Base-by-base conservation (phyloP, 1,140 invertebrate species). In the Dysdera silvatica region DNA sequence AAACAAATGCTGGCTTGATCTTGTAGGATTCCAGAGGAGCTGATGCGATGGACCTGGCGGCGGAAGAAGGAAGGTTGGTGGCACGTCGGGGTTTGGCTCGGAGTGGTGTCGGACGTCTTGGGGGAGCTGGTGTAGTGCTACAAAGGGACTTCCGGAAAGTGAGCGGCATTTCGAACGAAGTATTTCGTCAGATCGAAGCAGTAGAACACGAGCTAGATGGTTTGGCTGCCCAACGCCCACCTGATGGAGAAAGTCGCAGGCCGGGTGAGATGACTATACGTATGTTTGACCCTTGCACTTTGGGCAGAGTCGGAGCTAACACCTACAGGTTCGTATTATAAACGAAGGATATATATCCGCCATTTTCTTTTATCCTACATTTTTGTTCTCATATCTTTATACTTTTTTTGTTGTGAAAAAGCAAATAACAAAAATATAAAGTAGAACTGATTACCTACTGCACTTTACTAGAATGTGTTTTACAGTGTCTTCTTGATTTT, bases 251-350 rank as follows among this genome's bases (percentile, higher is more conserved):
- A 75, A 91, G 94, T 77, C 81, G 87, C 70, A 83, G 90, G 48
- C 90, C 90, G 70, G 90, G 90, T 69, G 91, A 95, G 80, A 95
- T 95, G 91, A 87, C 95, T 67, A 90, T 95, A 40, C 83, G 91
- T 68, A 85, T 92, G 72, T 82, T 95, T 70, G 91, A 95, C 75
- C 82, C 88, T 6, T 48, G 62, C 40, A 48, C 80, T 87, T 84
- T 94, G 75, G 88, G 89, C 65, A 80, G 87, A 68, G 83, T 85
- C 58, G 89, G 88, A 52, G 81, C 84, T 53, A 89, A 92, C 70
- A 83, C 86, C 59, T n/a, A n/a, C n/a, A n/a, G n/a, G n/a, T n/a
- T n/a, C n/a, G n/a, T n/a, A n/a, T n/a, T n/a, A n/a, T n/a, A 2
- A 18, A 43, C 12, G 20, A 57, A 47, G 41, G 67, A 18, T 67